Conservation (phyloP, 2,888 invertebrate species). For the Dolichopus griseipennis region DNA sequence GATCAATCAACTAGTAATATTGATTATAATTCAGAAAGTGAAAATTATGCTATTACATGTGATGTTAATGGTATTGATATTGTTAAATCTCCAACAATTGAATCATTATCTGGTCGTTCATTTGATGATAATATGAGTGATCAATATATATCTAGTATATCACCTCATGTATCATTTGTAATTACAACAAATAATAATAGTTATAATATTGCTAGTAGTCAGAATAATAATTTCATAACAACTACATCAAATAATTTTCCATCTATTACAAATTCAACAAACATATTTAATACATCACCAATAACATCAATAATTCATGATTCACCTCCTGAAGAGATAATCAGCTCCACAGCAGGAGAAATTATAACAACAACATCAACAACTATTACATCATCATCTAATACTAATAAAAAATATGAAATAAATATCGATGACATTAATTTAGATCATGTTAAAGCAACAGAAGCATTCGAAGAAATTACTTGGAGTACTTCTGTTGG, state of each 20-base stretch:
- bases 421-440: background rate
- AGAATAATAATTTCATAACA: constrained; percentile 21
- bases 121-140: constrained; percentile 42
- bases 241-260: background rate
- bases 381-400: constrained; percentile 8
- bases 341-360: constrained; percentile 20
- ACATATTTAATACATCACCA: background rate
- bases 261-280: constrained; percentile 12
- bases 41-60: constrained; percentile 42
- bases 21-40: constrained; percentile 39
- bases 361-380: constrained; percentile 17
- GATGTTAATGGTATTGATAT: constrained; percentile 40
- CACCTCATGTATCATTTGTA: constrained; percentile 12
- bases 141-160: constrained; percentile 8
- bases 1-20: background rate
- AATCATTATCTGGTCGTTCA: constrained; percentile 42
- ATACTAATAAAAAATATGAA: constrained; percentile 24
- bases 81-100: constrained; percentile 41
- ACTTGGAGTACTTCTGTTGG: constrained; percentile 13
- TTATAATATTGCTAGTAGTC: background rate
- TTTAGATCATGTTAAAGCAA: constrained; percentile 19
- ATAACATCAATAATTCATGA: background rate
- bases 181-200: background rate
- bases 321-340: background rate
- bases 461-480: constrained; percentile 12